These are phyloP conservation scores for Montipora cactus DNA, from an alignment of 64 coral and sea anemone species.

Conservation along the genomic window DNA sequence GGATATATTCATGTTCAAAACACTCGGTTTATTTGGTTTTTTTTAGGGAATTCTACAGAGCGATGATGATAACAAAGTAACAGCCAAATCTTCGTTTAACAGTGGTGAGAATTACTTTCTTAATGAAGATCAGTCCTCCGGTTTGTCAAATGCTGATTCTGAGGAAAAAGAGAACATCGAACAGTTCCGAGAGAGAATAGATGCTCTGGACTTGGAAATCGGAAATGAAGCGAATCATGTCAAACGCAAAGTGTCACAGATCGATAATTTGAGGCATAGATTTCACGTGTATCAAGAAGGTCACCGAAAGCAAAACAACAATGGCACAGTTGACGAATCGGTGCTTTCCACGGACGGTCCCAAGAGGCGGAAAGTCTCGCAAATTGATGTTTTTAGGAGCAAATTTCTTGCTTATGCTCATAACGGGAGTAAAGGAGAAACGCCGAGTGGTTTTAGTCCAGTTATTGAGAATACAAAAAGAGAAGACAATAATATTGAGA, in stretches of 20 bases:
- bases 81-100: neutral
- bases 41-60: slow-evolving; percentile 25
- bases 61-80: neutral
- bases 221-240: neutral
- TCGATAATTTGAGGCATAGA: slow-evolving; percentile 59
- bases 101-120: neutral
- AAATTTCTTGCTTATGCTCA: slow-evolving; percentile 67
- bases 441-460: neutral
- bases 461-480: neutral
- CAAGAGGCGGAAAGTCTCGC: slow-evolving; percentile 48
- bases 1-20: too few species aligned
- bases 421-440: slow-evolving; percentile 43
- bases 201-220: slow-evolving; percentile 59
- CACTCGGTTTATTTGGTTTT: neutral
- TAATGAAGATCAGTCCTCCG: neutral
- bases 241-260: slow-evolving; percentile 58
- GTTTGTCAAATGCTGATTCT: neutral
- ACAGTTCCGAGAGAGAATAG: slow-evolving; percentile 5
- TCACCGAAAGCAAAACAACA: neutral
- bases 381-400: slow-evolving; percentile 49
- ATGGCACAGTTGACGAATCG: neutral
- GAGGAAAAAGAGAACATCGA: slow-evolving; percentile 7
- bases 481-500: neutral
- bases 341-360: slow-evolving; percentile 10
- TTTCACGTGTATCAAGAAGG: slow-evolving; percentile 20